These are phyloP conservation scores for Erethizon dorsatum DNA, from an alignment of 2,797 vertebrate genomes.

Conservation along the genomic window DNA sequence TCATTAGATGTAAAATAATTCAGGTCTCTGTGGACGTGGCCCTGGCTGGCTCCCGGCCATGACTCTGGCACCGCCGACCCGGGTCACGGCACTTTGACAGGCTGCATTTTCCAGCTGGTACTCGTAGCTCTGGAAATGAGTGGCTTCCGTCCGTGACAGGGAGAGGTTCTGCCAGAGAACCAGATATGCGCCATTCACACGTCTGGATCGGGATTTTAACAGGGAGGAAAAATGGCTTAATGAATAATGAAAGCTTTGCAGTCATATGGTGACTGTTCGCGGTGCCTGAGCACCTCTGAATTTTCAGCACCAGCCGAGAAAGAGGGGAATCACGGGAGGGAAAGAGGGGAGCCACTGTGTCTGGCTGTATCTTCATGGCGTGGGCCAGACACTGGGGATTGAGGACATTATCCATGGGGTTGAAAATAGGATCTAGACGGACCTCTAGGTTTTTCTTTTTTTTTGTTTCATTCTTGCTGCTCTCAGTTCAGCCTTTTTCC, in stretches of 20 bases:
- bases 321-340: not conserved
- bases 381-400: not conserved
- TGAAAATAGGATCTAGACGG: not conserved
- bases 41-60: conserved; percentile 50
- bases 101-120: conserved; percentile 77
- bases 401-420: accelerated
- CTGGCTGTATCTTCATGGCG: not conserved
- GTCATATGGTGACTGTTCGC: conserved; percentile 71
- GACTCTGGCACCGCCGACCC: not conserved
- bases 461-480: not conserved
- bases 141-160: conserved; percentile 74
- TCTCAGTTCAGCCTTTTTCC: not conserved
- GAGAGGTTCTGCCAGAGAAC: conserved; percentile 54
- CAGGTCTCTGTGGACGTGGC: conserved; percentile 44
- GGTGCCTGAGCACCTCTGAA: conserved; percentile 72
- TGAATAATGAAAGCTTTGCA: conserved; percentile 87
- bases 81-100: conserved; percentile 73
- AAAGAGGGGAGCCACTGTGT: not conserved
- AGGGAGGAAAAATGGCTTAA: conserved; percentile 79
- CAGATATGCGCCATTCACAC: conserved; percentile 44
- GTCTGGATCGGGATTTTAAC: conserved; percentile 77
- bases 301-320: not conserved
- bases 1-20: conserved; percentile 76
- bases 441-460: not conserved
- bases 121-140: conserved; percentile 69